Evolutionary conservation across 2,113 vertebrate genomes (phyloP), one percentile per base, ranked within the genome.

Genomic region (Todiramphus saurophagus): DNA sequence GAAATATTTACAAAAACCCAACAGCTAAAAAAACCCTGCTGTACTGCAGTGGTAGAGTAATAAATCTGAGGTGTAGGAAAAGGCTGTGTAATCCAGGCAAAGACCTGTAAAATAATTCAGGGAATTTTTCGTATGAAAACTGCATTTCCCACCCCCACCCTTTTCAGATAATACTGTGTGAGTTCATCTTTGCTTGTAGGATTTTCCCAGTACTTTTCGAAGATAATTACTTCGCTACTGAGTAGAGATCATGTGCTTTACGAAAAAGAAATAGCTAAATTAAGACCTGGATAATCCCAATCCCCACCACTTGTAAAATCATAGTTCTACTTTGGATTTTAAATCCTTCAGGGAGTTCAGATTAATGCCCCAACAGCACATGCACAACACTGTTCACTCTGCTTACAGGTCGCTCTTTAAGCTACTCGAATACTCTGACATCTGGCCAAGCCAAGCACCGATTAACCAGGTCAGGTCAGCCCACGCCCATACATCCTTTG

Each of bases 251-350:
- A 89, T 50, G 82, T 53, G 28, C 53, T 95, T 90, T 84, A 70
- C 51, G 62, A 66, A 78, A 96, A 94, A 89, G 78, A 93, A 96
- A 94, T 72, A 91, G 73, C 68, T 91, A 59, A 84, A 93, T 93
- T 94, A 94, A 95, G 51, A 92, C 48, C 51, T 78, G 46, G 83
- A 89, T 96, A 97, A 97, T 96, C 93, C 79, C 76, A 93, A 55
- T 82, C 53, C 53, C 53, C 51, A 82, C 81, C 83, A 70, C 64
- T 91, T 83, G 51, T 87, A 93, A 94, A 95, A 96, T 68, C 74
- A 92, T 76, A 94, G 90, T 94, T 96, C 63, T 87, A 87, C 91
- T 97, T 94, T 67, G 58, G 67, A 62, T 95, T 96, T 93, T 53
- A 95, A 96, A 96, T 93, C 87, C 70, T 68, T 64, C 75, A 58